Conservation (phyloP, 2,888 invertebrate species). For the Ernsta delagoae region DNA sequence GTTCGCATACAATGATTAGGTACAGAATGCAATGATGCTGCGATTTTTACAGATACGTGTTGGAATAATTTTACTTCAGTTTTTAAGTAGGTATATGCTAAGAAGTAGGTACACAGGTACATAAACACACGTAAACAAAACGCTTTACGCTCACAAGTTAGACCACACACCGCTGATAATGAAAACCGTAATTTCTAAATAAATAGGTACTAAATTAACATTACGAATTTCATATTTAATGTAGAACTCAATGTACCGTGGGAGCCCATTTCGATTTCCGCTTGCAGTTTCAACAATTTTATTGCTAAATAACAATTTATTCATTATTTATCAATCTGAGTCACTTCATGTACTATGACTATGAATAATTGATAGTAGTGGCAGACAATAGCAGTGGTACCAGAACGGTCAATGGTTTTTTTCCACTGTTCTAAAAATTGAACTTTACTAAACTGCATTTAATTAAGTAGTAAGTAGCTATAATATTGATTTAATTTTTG, state of each 20-base stretch:
- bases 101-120: too few relatives aligned
- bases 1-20: too few relatives aligned
- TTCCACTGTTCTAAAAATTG: too few relatives aligned
- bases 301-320: slow-evolving; percentile 8
- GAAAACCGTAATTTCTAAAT: slow-evolving; percentile 3
- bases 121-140: not conserved
- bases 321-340: slow-evolving; percentile 1
- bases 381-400: not conserved
- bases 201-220: not conserved
- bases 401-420: not conserved
- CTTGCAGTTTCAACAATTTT: not conserved
- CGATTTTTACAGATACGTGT: too few relatives aligned
- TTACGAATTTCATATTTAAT: not conserved
- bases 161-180: slow-evolving; percentile 6
- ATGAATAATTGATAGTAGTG: not conserved
- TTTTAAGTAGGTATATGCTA: too few relatives aligned
- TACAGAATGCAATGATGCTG: too few relatives aligned
- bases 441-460: too few relatives aligned
- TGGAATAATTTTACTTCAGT: too few relatives aligned
- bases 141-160: not conserved
- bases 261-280: slow-evolving; percentile 21
- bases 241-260: not conserved
- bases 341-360: not conserved
- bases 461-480: too few relatives aligned
- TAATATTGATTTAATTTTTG: too few relatives aligned